Evolutionary conservation across 2,797 vertebrate species (phyloP), one percentile per base, ranked within the genome.

Genomic region (Megaceryle alcyon): DNA sequence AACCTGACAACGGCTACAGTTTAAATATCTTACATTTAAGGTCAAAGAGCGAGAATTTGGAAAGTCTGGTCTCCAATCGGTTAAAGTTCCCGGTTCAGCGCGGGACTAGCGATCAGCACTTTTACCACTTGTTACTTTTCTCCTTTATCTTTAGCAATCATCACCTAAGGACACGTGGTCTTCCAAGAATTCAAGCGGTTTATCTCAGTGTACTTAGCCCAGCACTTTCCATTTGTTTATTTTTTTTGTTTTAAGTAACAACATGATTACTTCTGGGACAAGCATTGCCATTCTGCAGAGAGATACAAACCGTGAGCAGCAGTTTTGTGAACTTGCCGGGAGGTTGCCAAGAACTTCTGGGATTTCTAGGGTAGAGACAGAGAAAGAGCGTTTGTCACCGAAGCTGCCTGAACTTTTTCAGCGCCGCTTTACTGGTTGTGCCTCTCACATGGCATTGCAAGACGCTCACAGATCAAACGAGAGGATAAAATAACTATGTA

Each of bases 251-350:
- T 6, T 8, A 43, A 60, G 16, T 8, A 51, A 7, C 2, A 6
- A 15, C 10, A 16, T 3, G 29, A 26, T 53, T 44, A 21, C 81
- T 85, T 63, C 1, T 57, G 57, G 23, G 37, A 20, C 9, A 23
- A 28, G 41, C 41, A 82, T 39, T 3, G n/a, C 44, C 28, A 54
- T 65, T 70, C 28, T 12, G 70, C 81, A 33, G 73, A 48, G 56
- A 65, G 82, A 78, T 92, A 97, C 96, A n/a, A 88, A 98, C 97
- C 97, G 3, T 98, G 96, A 54, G 93, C 77, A 53, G 97, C 96
- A 31, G 96, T 92, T 91, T 97, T 96, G 92, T 96, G 97, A 43
- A 93, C 75, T 48, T 95, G 96, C 56, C 94, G 94, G 68, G 96
- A 97, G 66, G 93, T 94, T 53, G 95, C 92, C 82, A 97, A 80